Base-by-base conservation (phyloP, 2,888 invertebrate species). In the Phasia obesa region DNA sequence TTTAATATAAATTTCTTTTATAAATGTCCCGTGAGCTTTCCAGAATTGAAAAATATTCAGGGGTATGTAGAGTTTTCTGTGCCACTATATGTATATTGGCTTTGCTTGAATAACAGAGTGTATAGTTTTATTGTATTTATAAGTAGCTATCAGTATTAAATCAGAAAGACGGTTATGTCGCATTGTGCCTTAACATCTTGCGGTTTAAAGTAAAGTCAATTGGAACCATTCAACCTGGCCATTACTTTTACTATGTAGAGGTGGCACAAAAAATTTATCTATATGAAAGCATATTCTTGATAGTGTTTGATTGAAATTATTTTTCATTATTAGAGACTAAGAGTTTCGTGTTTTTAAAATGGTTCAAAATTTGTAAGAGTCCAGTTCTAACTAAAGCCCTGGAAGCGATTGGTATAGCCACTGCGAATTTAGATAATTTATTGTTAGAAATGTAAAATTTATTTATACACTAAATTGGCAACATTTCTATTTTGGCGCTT, bases 371-470 rank as follows among this genome's bases (percentile, higher is more conserved):
- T 27, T 27, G 27, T 27, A 27, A 27, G 27, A 27, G 27, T 27
- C 27, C 27, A 5, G 27, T 27, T 27, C 27, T 27, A 27, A 27
- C 27, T 27, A 27, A 27, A 4, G 27, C 27, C 5, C 27, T 27
- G 5, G 27, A 27, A 27, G 27, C 5, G 3, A 3, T 27, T 4
- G 5, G 27, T 5, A 25, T 4, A 27, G 3, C 11, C 6, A 62
- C 27, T 11, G 25, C 62, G 27, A 44, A 62, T n/a, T 62, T 62
- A 9, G 62, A 62, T 27, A 27, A 62, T 17, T 65, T 82, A 15
- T 74, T 70, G 11, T 70, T 19, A 55, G 62, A 74, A 64, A 64
- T 67, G 23, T 67, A 38, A 42, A 67, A 76, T 49, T 76, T 67
- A 11, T 42, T 38, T 59, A 59, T 76, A 15, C 51, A 51, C 21